Base-by-base conservation (phyloP, 2,113 vertebrate genomes). In the Gobiocypris rarus region DNA sequence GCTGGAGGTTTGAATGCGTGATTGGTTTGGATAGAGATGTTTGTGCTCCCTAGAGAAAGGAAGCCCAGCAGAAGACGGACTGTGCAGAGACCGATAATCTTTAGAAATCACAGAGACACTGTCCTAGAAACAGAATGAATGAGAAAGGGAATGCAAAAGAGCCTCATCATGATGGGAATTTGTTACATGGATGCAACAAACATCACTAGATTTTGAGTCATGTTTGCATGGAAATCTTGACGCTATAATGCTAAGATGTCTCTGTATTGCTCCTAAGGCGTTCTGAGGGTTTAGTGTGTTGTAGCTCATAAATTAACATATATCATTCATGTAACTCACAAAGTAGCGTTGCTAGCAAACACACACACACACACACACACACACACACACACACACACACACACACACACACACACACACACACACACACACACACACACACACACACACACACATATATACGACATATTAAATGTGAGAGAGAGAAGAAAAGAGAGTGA, bases 11-110 rank as follows among this genome's bases (percentile, higher is more conserved):
- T 82, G 48, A 82, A 70, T 82, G 13, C 9, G 28, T 82, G 79
- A 82, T 82, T 81, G 61, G 78, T 31, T 81, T 81, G 61, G 61
- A 67, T 67, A 56, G 45, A 81, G 79, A 38, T 54, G 65, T 82
- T 82, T 82, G 65, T 7, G 6, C 22, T 56, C 48, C 79, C 79
- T 7, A 14, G 63, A 70, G 65, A 82, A 70, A 4, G 11, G 65
- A 52, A 38, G 19, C 45, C 28, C 28, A 52, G 45, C 45, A 69
- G 63, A 81, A 34, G 15, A 70, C 9, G 77, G 41, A 48, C 59
- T 80, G 59, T 9, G 11, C 67, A 48, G 9, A 3, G 31, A 28
- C 59, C 69, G 45, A 81, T 67, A 81, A 69, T 54, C 63, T 24
- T 38, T 24, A 41, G 3, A 70, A 81, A 81, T 54, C 26, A 81